These are phyloP conservation scores for Ophion slaviceki DNA, from an alignment of 2,888 invertebrate genomes.

Conservation along the genomic window DNA sequence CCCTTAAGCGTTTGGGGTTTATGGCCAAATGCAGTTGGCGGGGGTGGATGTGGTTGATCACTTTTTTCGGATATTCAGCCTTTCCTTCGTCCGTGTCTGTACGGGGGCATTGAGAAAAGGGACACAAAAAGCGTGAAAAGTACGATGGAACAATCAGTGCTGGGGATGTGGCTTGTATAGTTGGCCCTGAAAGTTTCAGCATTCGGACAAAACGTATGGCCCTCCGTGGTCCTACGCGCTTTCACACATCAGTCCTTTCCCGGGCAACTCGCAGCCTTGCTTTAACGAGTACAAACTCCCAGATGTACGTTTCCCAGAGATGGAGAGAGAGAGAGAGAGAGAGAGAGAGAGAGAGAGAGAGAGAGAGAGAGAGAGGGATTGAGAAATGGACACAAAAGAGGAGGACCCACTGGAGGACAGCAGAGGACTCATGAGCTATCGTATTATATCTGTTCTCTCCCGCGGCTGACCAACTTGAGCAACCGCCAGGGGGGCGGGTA, in stretches of 20 bases:
- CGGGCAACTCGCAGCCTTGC: constrained; percentile 16
- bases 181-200: constrained; percentile 28
- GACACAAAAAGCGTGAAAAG: neutral
- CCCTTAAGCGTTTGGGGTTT: no score
- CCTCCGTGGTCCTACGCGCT: neutral
- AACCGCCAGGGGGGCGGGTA: constrained; percentile 47
- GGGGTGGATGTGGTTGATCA: no score
- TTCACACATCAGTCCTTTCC: constrained; percentile 11
- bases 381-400: constrained; percentile 12
- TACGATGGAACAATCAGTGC: constrained; percentile 8
- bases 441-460: constrained; percentile 31
- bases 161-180: neutral
- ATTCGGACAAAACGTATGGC: neutral
- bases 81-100: no score
- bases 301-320: constrained; percentile 10
- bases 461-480: constrained; percentile 32
- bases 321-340: neutral
- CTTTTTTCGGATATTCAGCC: no score
- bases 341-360: constrained; percentile 1
- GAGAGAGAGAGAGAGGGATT: neutral
- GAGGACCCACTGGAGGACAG: neutral
- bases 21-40: no score
- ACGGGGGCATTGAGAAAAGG: neutral
- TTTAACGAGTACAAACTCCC: constrained; percentile 50
- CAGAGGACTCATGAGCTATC: constrained; percentile 10